Conservation (phyloP, 2,113 vertebrate genomes). For the Mixornis gularis region DNA sequence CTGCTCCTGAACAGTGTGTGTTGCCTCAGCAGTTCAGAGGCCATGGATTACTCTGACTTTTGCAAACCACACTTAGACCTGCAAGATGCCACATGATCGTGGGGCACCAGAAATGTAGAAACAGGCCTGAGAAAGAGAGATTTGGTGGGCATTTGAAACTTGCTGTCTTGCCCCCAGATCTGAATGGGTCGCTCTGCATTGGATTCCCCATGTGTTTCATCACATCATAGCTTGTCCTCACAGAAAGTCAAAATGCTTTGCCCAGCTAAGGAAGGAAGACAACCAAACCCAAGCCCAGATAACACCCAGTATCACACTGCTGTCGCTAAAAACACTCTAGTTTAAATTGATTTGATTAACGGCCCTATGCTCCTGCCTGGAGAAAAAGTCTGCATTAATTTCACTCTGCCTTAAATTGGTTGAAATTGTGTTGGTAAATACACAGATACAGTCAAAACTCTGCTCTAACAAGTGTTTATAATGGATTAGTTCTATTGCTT, state of each 20-base stretch:
- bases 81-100: background rate
- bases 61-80: background rate
- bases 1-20: background rate
- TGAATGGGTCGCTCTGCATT: background rate
- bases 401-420: slow-evolving; percentile 1
- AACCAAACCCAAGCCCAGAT: background rate
- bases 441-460: slow-evolving; percentile 13
- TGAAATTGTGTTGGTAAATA: slow-evolving; percentile 45
- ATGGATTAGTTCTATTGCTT: slow-evolving; percentile 44
- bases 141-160: background rate
- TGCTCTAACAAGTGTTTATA: slow-evolving; percentile 23
- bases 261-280: background rate
- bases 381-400: slow-evolving; percentile 20
- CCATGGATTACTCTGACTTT: background rate
- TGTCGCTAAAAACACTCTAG: accelerated
- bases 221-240: background rate
- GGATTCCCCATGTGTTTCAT: background rate
- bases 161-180: background rate
- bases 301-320: background rate
- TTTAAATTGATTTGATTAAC: slow-evolving; percentile 17
- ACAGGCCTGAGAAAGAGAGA: background rate
- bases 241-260: background rate
- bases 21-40: background rate
- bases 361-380: background rate
- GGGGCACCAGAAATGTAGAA: background rate